phyloP scores from a whole-genome alignment of 23 tunicate species.

The Styela plicata region DNA sequence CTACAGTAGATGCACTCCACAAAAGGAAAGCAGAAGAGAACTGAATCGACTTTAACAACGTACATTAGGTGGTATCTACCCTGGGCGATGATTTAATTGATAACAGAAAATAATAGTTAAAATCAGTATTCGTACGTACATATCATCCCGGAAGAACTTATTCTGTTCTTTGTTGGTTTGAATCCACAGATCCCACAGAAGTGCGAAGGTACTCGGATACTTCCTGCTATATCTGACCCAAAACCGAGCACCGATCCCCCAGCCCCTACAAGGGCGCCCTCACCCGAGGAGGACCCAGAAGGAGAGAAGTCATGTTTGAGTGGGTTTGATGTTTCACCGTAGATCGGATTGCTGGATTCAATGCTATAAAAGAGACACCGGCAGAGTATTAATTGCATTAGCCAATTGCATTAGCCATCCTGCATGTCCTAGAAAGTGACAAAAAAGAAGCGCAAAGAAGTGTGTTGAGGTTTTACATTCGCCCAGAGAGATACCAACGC shows the following conservation, averaged over 20 bases:
- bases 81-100: no score
- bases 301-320: constrained; percentile 55
- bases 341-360: constrained; percentile 76
- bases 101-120: no score
- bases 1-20: no score
- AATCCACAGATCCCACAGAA: constrained; percentile 79
- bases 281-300: constrained; percentile 84
- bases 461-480: no score
- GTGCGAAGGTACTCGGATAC: constrained; percentile 77
- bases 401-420: no score
- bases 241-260: constrained; percentile 78
- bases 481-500: no score
- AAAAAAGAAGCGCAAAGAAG: no score
- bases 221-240: constrained; percentile 89
- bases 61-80: no score
- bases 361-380: constrained; percentile 39
- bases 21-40: no score
- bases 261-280: constrained; percentile 56
- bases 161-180: constrained; percentile 60
- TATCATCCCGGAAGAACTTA: constrained; percentile 44
- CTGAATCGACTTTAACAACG: no score
- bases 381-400: background rate
- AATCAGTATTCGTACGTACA: no score
- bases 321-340: constrained; percentile 61
- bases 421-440: no score